Percentiles rank a stretch among this genome's conserved stretches.
These are phyloP conservation scores for Goniozus legneri DNA, from an alignment of 1,140 invertebrate genomes.

Conservation along the genomic window DNA sequence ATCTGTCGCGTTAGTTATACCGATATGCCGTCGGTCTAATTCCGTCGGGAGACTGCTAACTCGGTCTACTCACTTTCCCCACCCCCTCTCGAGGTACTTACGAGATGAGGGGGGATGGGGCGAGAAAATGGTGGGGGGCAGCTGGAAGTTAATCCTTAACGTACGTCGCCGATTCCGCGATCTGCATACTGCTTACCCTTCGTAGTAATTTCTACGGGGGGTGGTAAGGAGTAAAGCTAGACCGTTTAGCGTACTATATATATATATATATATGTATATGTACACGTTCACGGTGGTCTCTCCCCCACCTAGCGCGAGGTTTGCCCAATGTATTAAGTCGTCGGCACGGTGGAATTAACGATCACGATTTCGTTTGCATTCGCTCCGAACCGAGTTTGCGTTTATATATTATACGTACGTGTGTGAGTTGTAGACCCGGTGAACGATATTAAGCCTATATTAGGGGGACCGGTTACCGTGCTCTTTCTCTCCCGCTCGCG, in stretches of 20 bases:
- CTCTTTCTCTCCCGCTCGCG: too few species aligned
- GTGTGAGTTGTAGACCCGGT: neutral
- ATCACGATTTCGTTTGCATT: constrained; percentile 26
- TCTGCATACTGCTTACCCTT: constrained; percentile 43
- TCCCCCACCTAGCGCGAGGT: constrained; percentile 16
- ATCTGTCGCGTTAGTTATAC: too few species aligned
- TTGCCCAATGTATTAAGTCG: constrained; percentile 39
- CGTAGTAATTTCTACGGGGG: constrained; percentile 32
- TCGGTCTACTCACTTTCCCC: constrained; percentile 19
- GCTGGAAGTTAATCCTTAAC: constrained; percentile 33
- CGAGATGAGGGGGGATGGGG: neutral
- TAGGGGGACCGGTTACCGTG: too few species aligned
- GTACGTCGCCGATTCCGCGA: constrained; percentile 40
- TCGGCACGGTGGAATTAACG: constrained; percentile 15
- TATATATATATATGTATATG: too few species aligned
- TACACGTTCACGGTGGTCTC: too few species aligned
- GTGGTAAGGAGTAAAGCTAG: constrained; percentile 8
- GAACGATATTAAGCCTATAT: constrained; percentile 18
- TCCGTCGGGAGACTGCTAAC: too few species aligned
- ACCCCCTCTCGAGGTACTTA: neutral
- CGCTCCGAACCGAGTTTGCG: too few species aligned
- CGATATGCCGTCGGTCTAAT: too few species aligned
- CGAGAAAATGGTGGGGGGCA: constrained; percentile 1
- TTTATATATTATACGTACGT: too few species aligned
- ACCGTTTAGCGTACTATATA: neutral